Conservation (phyloP, 1,140 invertebrate genomes). For the Pissodes strobi region DNA sequence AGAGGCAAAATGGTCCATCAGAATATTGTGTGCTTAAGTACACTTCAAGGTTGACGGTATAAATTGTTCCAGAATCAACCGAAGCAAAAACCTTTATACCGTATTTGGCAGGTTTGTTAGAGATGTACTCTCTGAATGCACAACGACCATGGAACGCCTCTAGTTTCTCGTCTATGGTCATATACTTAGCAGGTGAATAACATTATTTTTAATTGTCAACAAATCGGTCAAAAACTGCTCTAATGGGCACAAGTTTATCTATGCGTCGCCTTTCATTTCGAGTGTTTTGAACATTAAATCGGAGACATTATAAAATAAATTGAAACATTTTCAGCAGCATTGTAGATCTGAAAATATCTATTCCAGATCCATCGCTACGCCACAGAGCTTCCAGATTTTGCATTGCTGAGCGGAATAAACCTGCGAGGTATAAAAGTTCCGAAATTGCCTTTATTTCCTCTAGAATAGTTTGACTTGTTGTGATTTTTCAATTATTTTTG, state of each 20-base stretch:
- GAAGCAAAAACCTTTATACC: conserved; percentile 53
- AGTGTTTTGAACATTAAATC: not conserved
- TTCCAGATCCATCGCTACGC: not conserved
- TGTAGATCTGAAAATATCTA: not conserved
- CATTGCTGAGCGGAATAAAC: not conserved
- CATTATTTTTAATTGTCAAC: conserved; percentile 21
- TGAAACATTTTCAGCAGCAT: not conserved
- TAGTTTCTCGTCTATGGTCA: too few relatives aligned
- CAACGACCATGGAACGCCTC: conserved; percentile 32
- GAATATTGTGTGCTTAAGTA: conserved; percentile 46
- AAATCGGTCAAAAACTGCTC: conserved; percentile 12
- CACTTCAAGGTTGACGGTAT: conserved; percentile 44
- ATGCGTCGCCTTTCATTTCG: not conserved
- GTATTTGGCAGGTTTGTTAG: conserved; percentile 41
- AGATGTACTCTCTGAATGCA: conserved; percentile 24
- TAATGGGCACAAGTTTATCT: not conserved
- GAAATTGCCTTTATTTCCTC: not conserved
- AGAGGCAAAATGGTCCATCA: conserved; percentile 39
- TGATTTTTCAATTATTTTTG: too few relatives aligned
- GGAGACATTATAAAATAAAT: not conserved
- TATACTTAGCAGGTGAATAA: conserved; percentile 37
- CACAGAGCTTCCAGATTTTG: not conserved
- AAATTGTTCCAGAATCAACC: conserved; percentile 41
- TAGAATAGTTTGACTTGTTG: too few relatives aligned
- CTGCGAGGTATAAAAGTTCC: not conserved